Percentiles rank a stretch among this genome's conserved stretches.
Conservation (phyloP, 2,888 invertebrate genomes). For the Cheilosia scutellata region DNA sequence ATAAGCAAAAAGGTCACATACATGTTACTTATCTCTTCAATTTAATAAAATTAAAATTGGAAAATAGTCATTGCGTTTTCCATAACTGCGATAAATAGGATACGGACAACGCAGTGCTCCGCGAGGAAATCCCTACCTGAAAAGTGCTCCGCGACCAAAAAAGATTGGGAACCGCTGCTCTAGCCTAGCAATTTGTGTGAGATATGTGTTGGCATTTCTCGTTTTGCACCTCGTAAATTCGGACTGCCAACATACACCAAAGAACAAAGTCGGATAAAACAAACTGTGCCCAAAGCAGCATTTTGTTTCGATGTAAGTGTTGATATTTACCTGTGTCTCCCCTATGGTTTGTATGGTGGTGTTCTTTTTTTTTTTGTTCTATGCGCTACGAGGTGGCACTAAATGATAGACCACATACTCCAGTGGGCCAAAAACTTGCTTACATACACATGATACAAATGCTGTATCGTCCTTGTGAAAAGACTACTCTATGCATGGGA, state of each 20-base stretch:
- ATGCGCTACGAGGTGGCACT: slow-evolving; percentile 50
- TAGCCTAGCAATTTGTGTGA: slow-evolving; percentile 9
- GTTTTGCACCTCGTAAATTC: slow-evolving; percentile 63
- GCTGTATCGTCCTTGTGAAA: slow-evolving; percentile 21
- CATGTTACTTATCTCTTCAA: too few relatives aligned
- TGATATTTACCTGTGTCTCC: slow-evolving; percentile 63
- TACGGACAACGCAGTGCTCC: too few relatives aligned
- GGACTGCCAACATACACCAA: slow-evolving; percentile 27
- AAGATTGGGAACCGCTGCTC: too few relatives aligned
- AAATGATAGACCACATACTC: slow-evolving; percentile 72
- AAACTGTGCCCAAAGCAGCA: slow-evolving; percentile 44
- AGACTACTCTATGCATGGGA: slow-evolving; percentile 7
- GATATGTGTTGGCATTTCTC: slow-evolving; percentile 42
- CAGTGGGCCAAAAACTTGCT: slow-evolving; percentile 42
- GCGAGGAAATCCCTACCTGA: too few relatives aligned
- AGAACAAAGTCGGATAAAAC: slow-evolving; percentile 33
- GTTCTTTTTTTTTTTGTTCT: slow-evolving; percentile 9
- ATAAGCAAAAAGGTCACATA: too few relatives aligned
- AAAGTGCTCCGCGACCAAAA: too few relatives aligned
- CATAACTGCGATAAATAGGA: too few relatives aligned
- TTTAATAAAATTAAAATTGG: too few relatives aligned
- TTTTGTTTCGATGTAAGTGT: slow-evolving; percentile 64
- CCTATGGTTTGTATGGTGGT: slow-evolving; percentile 4
- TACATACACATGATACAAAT: slow-evolving; percentile 28
- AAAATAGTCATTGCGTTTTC: too few relatives aligned